A percentile compares a stretch with the other conserved stretches of the same genome.
Evolutionary conservation across 1,140 invertebrate genomes (phyloP).

Genomic region (Drosophila truncata): DNA sequence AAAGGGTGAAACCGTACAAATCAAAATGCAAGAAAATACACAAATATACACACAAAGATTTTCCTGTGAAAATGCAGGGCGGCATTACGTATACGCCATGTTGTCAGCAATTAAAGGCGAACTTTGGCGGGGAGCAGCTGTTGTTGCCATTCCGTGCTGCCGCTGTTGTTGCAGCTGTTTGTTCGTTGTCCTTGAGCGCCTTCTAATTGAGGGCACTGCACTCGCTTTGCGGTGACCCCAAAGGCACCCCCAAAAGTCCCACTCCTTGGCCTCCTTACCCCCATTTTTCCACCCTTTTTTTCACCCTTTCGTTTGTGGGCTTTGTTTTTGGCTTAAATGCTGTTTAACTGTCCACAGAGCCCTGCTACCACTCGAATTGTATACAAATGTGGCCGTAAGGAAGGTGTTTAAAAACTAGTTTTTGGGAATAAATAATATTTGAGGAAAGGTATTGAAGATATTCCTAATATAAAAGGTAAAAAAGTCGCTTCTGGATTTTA

Average conservation of each 20-base stretch:
- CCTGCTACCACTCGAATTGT: not conserved
- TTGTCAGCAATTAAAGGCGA: constrained; percentile 66
- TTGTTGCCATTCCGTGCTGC: constrained; percentile 53
- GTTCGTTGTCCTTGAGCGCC: constrained; percentile 68
- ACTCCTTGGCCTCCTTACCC: not conserved
- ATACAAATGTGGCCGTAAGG: constrained; percentile 1
- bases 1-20: constrained; percentile 44
- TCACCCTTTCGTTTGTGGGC: constrained; percentile 21
- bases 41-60: constrained; percentile 14
- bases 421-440: too few species aligned
- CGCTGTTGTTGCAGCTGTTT: constrained; percentile 57
- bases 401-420: not conserved
- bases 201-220: constrained; percentile 80
- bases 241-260: constrained; percentile 30
- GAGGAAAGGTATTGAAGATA: not conserved
- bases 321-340: constrained; percentile 57
- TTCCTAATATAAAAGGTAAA: not conserved
- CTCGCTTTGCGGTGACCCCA: constrained; percentile 68
- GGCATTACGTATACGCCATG: constrained; percentile 50
- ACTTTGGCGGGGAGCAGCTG: constrained; percentile 50
- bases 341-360: constrained; percentile 48
- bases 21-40: constrained; percentile 42
- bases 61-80: constrained; percentile 35
- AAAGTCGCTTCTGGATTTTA: not conserved
- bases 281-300: not conserved